These are phyloP conservation scores for Torymus tubicola DNA, from an alignment of 2,888 invertebrate species.

Conservation along the genomic window DNA sequence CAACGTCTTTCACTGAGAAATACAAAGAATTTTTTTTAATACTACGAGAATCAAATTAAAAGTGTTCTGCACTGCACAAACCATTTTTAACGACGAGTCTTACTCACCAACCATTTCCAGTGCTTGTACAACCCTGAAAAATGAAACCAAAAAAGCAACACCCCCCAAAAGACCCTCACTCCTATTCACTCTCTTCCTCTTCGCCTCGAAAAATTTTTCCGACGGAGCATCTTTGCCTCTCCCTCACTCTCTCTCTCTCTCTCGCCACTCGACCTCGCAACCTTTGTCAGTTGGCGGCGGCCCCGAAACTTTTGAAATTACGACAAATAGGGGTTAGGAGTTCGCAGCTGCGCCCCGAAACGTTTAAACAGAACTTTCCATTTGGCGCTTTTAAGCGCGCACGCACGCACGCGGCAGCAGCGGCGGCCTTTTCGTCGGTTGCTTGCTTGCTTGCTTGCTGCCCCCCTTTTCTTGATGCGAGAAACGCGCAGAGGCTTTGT, in stretches of 20 bases:
- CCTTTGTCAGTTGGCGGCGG: constrained; percentile 34
- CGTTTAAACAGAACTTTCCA: constrained; percentile 54
- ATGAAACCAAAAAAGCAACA: too few relatives aligned
- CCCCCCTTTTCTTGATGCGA: not conserved
- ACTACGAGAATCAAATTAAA: too few relatives aligned
- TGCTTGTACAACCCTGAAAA: too few relatives aligned
- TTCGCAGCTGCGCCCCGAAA: constrained; percentile 15
- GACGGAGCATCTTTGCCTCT: not conserved
- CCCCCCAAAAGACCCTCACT: not conserved
- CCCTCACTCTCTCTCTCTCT: constrained; percentile 10
- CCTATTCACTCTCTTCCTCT: not conserved
- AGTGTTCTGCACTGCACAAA: too few relatives aligned
- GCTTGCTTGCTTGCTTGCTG: too few relatives aligned
- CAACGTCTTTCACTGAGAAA: too few relatives aligned
- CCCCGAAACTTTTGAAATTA: constrained; percentile 54
- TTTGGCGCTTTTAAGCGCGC: constrained; percentile 33
- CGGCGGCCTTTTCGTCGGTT: not conserved
- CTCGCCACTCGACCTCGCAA: not conserved
- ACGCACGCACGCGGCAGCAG: not conserved
- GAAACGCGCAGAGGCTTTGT: not conserved
- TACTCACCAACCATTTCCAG: too few relatives aligned
- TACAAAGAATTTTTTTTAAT: too few relatives aligned
- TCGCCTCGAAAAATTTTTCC: constrained; percentile 33
- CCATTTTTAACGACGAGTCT: too few relatives aligned
- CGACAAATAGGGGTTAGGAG: constrained; percentile 56